These are phyloP conservation scores for Varecia variegata DNA, from an alignment of 2,797 vertebrate species.

Conservation along the genomic window DNA sequence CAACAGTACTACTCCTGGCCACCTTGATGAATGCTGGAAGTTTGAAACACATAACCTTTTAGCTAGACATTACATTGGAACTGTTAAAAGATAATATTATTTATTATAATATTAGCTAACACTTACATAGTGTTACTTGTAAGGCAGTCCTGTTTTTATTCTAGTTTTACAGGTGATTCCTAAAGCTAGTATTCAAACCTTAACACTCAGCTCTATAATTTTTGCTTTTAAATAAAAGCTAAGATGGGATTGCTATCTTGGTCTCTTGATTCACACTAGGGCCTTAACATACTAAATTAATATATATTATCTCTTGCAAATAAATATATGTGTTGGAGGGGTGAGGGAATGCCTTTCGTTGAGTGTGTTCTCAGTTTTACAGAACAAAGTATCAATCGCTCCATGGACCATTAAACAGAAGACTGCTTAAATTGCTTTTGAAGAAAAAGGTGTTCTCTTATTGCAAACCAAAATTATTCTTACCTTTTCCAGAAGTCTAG, in stretches of 20 bases:
- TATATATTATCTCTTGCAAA: neutral
- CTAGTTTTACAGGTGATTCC: neutral
- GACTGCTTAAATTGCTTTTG: conserved; percentile 21
- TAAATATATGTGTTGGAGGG: neutral
- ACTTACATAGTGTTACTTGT: neutral
- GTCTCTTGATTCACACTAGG: neutral
- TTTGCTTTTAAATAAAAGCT: neutral
- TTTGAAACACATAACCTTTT: neutral
- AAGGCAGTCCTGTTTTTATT: conserved; percentile 5
- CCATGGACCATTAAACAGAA: neutral
- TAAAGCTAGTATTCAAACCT: neutral
- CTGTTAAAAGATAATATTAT: neutral
- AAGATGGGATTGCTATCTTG: neutral
- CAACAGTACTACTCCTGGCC: neutral
- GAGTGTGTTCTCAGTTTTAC: neutral
- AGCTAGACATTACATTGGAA: neutral
- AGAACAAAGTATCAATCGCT: neutral
- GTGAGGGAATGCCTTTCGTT: neutral
- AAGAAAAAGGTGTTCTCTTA: neutral
- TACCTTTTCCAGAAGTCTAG: neutral
- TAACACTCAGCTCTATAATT: neutral
- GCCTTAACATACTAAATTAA: neutral
- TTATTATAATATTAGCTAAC: neutral
- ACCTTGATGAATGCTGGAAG: neutral
- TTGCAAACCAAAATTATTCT: neutral